Percentiles rank a stretch among this genome's conserved stretches.
Evolutionary conservation across 2,888 invertebrate genomes (phyloP).

Genomic region (Vesta saturnalis): DNA sequence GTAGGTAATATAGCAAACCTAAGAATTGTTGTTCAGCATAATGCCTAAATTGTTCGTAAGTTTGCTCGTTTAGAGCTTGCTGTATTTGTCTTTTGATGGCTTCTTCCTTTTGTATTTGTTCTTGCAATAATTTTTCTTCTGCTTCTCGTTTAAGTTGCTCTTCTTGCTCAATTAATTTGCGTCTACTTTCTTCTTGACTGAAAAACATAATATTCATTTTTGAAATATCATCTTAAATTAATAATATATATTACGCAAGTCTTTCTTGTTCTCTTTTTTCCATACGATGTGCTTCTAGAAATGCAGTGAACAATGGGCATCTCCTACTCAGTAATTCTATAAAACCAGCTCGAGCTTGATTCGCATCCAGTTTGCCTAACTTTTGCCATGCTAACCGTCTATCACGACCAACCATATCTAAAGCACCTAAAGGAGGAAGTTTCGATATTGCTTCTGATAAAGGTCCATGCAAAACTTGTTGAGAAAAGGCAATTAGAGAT

Average conservation of each 20-base stretch:
- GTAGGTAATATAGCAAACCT: constrained; percentile 52
- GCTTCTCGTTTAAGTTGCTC: constrained; percentile 70
- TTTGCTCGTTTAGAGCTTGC: constrained; percentile 95
- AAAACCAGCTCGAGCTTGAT: constrained; percentile 93
- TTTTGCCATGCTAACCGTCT: constrained; percentile 93
- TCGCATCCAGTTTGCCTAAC: constrained; percentile 84
- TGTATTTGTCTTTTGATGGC: constrained; percentile 85
- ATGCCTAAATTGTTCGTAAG: constrained; percentile 85
- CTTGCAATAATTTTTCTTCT: constrained; percentile 72
- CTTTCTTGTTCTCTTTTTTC: constrained; percentile 84
- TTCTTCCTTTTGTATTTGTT: constrained; percentile 71
- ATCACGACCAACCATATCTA: constrained; percentile 96
- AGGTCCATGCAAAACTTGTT: constrained; percentile 90
- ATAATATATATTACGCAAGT: constrained; percentile 62
- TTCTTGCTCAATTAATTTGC: constrained; percentile 67
- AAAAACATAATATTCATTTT: constrained; percentile 19
- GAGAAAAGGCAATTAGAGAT: constrained; percentile 89
- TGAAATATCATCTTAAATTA: neutral
- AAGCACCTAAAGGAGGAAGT: constrained; percentile 84
- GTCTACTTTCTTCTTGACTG: constrained; percentile 67
- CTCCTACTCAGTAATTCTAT: constrained; percentile 85
- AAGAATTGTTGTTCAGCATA: constrained; percentile 96
- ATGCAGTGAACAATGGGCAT: constrained; percentile 91
- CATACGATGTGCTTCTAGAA: constrained; percentile 89
- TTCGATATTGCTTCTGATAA: constrained; percentile 74